phyloP scores from a whole-genome alignment of 2,888 invertebrate species.

The Euplexia lucipara region DNA sequence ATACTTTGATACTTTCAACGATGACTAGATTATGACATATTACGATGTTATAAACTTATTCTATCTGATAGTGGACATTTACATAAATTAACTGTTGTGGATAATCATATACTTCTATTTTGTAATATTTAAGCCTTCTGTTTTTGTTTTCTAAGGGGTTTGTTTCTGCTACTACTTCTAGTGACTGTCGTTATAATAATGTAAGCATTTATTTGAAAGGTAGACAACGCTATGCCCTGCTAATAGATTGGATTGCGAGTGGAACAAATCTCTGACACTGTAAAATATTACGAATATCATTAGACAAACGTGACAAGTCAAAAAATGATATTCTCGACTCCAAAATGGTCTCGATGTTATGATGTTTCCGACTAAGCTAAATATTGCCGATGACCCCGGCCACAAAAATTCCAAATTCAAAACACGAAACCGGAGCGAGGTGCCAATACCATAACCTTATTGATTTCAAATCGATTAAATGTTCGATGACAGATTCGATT shows the following conservation, averaged over 20 bases:
- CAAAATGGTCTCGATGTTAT: conserved; percentile 1
- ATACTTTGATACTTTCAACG: conserved; percentile 57
- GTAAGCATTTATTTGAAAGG: conserved; percentile 27
- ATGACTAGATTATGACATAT: conserved; percentile 63
- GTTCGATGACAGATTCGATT: conserved; percentile 63
- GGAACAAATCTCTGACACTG: not conserved
- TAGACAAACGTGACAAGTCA: not conserved
- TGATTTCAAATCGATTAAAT: conserved; percentile 66
- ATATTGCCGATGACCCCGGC: conserved; percentile 17
- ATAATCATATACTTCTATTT: conserved; percentile 39
- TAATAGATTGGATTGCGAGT: not conserved
- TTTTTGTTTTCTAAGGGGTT: conserved; percentile 25
- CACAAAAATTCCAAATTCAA: conserved; percentile 41
- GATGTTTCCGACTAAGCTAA: conserved; percentile 5
- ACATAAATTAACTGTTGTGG: conserved; percentile 60
- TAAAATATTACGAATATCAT: too few relatives aligned
- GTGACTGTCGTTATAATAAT: not conserved
- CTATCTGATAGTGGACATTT: conserved; percentile 54
- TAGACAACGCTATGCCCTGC: not conserved
- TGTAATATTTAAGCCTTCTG: conserved; percentile 45
- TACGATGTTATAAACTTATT: conserved; percentile 61
- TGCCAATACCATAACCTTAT: conserved; percentile 61
- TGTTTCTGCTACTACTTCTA: too few relatives aligned
- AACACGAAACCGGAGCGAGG: conserved; percentile 40
- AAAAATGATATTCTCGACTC: conserved; percentile 3